Conservation (phyloP, 2,797 vertebrate genomes). For the Trematomus bernacchii region DNA sequence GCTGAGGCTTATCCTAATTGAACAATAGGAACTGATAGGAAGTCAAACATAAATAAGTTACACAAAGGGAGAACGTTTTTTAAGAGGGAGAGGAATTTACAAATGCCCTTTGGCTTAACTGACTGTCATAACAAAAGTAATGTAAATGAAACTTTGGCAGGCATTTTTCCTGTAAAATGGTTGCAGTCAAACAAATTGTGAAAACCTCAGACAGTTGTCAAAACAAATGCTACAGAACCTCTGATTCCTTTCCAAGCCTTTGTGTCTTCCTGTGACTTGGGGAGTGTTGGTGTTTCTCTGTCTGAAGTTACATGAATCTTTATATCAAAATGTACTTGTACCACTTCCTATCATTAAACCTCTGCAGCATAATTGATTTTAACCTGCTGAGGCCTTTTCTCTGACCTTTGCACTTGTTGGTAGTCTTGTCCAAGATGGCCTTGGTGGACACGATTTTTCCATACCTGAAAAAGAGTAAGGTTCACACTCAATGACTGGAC, state of each 20-base stretch:
- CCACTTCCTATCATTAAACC: not conserved
- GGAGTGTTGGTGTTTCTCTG: not conserved
- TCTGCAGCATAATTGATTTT: not conserved
- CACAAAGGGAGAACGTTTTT: not conserved
- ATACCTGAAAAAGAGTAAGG: constrained; percentile 84
- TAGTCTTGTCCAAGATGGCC: constrained; percentile 95
- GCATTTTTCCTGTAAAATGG: not conserved
- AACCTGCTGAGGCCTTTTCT: not conserved
- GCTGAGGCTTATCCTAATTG: not conserved
- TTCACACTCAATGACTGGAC: constrained; percentile 15
- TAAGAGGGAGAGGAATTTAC: not conserved
- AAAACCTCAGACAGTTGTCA: not conserved
- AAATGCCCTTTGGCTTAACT: not conserved
- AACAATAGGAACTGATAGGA: not conserved
- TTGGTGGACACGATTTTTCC: constrained; percentile 98
- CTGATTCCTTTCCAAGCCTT: not conserved
- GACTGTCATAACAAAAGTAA: not conserved
- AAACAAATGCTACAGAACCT: not conserved
- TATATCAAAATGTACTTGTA: not conserved
- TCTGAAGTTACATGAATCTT: constrained; percentile 1
- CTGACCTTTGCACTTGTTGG: constrained; percentile 97
- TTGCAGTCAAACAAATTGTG: not conserved
- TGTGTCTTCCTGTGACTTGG: not conserved
- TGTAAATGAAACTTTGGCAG: not conserved
- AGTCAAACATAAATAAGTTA: not conserved